Conservation (phyloP, 2,113 vertebrate species). For the Physeter macrocephalus region DNA sequence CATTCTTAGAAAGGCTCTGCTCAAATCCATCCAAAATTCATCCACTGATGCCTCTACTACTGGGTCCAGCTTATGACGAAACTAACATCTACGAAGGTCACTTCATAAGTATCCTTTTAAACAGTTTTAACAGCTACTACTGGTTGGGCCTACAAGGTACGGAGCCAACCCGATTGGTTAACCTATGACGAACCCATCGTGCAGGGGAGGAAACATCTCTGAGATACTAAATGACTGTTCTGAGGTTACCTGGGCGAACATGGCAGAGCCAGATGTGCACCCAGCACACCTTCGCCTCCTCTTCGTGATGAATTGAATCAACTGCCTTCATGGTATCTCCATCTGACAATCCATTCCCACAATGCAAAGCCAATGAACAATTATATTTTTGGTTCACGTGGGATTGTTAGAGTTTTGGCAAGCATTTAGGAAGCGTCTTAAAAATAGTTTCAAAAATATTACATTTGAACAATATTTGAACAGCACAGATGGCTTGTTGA, state of each 20-base stretch:
- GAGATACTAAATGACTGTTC: not conserved
- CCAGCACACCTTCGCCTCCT: not conserved
- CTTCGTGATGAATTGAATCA: not conserved
- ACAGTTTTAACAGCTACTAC: not conserved
- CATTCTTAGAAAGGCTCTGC: conserved; percentile 39
- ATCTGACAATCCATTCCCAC: not conserved
- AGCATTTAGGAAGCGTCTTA: conserved; percentile 3
- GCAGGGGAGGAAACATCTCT: not conserved
- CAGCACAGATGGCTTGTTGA: not conserved
- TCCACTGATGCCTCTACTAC: not conserved
- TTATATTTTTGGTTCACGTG: conserved; percentile 21
- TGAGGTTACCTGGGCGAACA: not conserved
- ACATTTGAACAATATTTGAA: not conserved
- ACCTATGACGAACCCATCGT: rapidly evolving
- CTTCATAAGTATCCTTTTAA: not conserved
- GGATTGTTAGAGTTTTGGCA: conserved; percentile 25
- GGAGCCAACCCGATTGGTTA: not conserved
- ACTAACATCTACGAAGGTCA: not conserved
- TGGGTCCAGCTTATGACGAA: not conserved
- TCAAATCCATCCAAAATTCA: not conserved
- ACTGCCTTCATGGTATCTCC: not conserved
- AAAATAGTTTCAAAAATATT: conserved; percentile 20
- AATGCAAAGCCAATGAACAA: not conserved
- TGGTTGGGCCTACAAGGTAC: not conserved
- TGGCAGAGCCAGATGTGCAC: rapidly evolving